Percentiles rank a stretch among this genome's conserved stretches.
These are phyloP conservation scores for Ciconia nigra DNA, from an alignment of 2,797 vertebrate species.

Conservation along the genomic window DNA sequence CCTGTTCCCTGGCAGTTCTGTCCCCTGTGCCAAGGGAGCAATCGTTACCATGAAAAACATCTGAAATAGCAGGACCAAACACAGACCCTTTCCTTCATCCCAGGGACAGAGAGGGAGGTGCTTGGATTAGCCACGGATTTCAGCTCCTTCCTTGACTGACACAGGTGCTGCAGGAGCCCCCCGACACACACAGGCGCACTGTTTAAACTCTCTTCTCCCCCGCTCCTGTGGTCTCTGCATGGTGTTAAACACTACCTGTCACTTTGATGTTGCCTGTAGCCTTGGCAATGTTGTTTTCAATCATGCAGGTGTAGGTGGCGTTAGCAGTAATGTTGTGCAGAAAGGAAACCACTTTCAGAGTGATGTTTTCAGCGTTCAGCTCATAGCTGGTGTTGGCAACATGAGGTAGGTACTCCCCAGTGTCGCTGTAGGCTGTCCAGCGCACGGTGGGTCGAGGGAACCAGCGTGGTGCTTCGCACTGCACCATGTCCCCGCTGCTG, in stretches of 20 bases:
- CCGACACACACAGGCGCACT: background rate
- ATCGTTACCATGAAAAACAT: background rate
- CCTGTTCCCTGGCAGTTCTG: background rate
- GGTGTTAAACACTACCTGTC: constrained; percentile 72
- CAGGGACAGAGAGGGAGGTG: background rate
- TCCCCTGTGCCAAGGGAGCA: background rate
- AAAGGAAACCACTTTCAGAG: constrained; percentile 70
- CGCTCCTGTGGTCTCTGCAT: accelerated
- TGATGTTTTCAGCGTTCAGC: constrained; percentile 62
- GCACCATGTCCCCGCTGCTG: constrained; percentile 34
- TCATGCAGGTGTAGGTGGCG: constrained; percentile 75
- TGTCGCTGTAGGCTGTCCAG: constrained; percentile 57
- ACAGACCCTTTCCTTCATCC: background rate
- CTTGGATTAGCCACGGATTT: background rate
- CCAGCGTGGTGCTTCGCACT: constrained; percentile 76
- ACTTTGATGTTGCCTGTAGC: constrained; percentile 71
- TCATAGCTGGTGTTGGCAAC: constrained; percentile 56
- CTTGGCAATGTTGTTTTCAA: constrained; percentile 79
- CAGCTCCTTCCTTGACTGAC: background rate
- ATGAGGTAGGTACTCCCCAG: constrained; percentile 48
- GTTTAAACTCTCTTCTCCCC: background rate
- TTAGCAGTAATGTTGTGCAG: constrained; percentile 61
- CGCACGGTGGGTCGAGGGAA: constrained; percentile 75
- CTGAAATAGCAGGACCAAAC: background rate
- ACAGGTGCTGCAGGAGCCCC: background rate